These are phyloP conservation scores for Drosophila kepulauana DNA, from an alignment of 1,140 invertebrate species.

Conservation along the genomic window DNA sequence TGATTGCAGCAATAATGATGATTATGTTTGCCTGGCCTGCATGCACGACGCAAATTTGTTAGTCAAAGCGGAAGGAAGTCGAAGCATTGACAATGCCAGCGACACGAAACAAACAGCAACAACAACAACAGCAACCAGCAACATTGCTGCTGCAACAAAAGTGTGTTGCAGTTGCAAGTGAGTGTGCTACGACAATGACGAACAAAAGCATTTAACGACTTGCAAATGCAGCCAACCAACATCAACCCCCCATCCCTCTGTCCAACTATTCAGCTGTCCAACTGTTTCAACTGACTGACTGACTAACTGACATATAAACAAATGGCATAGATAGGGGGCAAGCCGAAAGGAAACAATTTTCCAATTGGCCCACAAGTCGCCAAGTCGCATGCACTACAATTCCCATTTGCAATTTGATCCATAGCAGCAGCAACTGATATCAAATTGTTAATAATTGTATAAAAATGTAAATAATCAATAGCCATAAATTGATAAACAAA, in stretches of 20 bases:
- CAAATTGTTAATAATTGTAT: neutral
- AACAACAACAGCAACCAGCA: constrained; percentile 32
- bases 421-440: neutral
- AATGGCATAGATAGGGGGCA: constrained; percentile 55
- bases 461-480: neutral
- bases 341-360: constrained; percentile 11
- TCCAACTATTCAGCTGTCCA: constrained; percentile 41
- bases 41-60: constrained; percentile 81
- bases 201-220: constrained; percentile 81
- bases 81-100: constrained; percentile 81
- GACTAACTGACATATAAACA: constrained; percentile 71
- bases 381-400: constrained; percentile 11
- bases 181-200: constrained; percentile 61
- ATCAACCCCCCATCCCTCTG: constrained; percentile 23
- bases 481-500: neutral
- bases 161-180: constrained; percentile 43
- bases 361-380: constrained; percentile 18
- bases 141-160: constrained; percentile 12
- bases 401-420: neutral
- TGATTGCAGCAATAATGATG: constrained; percentile 82
- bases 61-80: constrained; percentile 79
- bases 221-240: constrained; percentile 63
- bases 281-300: constrained; percentile 50
- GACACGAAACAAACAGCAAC: constrained; percentile 61
- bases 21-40: constrained; percentile 79